A percentile compares a stretch with the other conserved stretches of the same genome.
Conservation (phyloP, 2,113 vertebrate genomes). For the Nycticryphes semicollaris region DNA sequence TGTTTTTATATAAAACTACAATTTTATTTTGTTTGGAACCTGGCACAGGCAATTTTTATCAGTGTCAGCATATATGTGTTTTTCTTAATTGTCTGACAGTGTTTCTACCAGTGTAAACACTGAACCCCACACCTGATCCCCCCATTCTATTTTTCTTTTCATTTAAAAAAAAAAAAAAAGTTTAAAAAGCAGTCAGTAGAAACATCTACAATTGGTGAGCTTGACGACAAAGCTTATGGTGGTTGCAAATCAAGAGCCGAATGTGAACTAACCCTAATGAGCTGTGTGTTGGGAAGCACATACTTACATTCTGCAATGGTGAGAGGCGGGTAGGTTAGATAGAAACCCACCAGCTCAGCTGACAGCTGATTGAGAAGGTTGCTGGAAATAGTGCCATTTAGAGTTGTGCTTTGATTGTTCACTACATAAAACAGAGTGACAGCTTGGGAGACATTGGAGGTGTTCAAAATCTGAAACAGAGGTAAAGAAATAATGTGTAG, state of each 20-base stretch:
- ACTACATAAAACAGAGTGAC: constrained; percentile 93
- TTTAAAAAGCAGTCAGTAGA: not conserved
- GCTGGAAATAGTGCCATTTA: constrained; percentile 92
- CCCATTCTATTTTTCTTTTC: accelerated
- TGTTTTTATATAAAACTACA: not conserved
- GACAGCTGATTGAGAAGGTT: constrained; percentile 93
- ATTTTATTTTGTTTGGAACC: not conserved
- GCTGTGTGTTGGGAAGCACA: not conserved
- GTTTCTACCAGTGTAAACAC: not conserved
- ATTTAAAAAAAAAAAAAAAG: not conserved
- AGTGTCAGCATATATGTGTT: not conserved
- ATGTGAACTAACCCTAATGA: not conserved
- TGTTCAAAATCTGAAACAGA: constrained; percentile 86
- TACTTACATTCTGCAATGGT: constrained; percentile 96
- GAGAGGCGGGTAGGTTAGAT: constrained; percentile 94
- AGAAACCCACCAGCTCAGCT: constrained; percentile 97
- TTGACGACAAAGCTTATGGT: not conserved
- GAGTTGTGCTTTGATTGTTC: constrained; percentile 84
- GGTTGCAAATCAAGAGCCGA: not conserved
- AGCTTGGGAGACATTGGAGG: constrained; percentile 83
- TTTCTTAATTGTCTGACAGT: not conserved
- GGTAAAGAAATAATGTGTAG: not conserved
- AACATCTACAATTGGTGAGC: not conserved
- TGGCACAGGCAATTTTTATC: not conserved
- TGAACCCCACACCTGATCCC: not conserved